These are phyloP conservation scores for Planococcus citri DNA, from an alignment of 1,140 invertebrate genomes.

Conservation along the genomic window DNA sequence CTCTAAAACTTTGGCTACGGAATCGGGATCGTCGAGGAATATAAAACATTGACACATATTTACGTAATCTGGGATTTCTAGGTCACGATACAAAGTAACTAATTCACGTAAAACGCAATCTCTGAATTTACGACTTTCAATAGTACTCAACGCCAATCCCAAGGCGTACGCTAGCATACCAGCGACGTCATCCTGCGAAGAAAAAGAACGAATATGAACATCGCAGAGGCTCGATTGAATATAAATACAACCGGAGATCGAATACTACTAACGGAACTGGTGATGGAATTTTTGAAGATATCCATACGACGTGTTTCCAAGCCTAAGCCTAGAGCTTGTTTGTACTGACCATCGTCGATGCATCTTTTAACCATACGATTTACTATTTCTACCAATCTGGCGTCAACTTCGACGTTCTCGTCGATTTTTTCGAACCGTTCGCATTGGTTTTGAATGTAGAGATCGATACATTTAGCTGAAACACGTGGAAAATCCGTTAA, in stretches of 20 bases:
- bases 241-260: too few species aligned
- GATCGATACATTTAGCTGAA: slow-evolving; percentile 84
- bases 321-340: slow-evolving; percentile 86
- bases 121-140: slow-evolving; percentile 84
- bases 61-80: slow-evolving; percentile 83
- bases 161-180: slow-evolving; percentile 90
- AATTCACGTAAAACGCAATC: slow-evolving; percentile 76
- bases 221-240: too few species aligned
- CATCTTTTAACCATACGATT: slow-evolving; percentile 95
- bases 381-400: slow-evolving; percentile 82
- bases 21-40: slow-evolving; percentile 83
- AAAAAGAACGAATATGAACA: slow-evolving; percentile 16
- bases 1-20: slow-evolving; percentile 82
- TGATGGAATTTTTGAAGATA: slow-evolving; percentile 82
- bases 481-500: slow-evolving; percentile 12
- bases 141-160: slow-evolving; percentile 87
- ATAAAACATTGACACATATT: slow-evolving; percentile 95
- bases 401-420: slow-evolving; percentile 62
- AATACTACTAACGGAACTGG: slow-evolving; percentile 58
- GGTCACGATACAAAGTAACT: slow-evolving; percentile 75
- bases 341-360: slow-evolving; percentile 83
- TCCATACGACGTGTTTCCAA: slow-evolving; percentile 93
- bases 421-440: slow-evolving; percentile 43
- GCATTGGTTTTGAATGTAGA: slow-evolving; percentile 75
- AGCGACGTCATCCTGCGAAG: slow-evolving; percentile 61